Evolutionary conservation across 2,113 vertebrate genomes (phyloP), one percentile per base, ranked within the genome.

Genomic region (Nothobranchius kuhntae): DNA sequence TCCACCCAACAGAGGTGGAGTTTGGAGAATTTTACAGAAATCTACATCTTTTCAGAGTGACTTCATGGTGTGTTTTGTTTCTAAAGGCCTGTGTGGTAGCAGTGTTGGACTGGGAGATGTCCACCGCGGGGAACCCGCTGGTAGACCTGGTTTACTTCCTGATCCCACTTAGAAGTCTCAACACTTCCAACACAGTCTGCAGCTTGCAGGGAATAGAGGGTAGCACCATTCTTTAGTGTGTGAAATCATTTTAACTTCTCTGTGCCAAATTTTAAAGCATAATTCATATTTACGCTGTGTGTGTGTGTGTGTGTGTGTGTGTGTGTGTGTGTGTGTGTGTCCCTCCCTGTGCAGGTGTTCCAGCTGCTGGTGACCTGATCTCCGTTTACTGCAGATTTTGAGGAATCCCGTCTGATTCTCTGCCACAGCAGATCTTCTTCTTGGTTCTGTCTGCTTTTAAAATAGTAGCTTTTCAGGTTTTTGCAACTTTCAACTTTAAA

Each of bases 31-130:
- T 30, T 30, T 30, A 30, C 26, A 30, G 26, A 30, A 4, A 48
- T 8, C 17, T 50, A 46, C 11, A 44, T 62, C 50, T 60, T 7
- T 42, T 7, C n/a, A 9, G 14, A 14, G 26, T n/a, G 13, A 38
- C 14, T 44, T 61, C 40, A 53, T 5, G 17, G 9, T 53, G 30
- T 30, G 6, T 69, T 70, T 63, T 46, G 6, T 91, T 80, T 86
- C 62, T 17, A 85, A 66, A 91, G 96, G 92, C 94, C 35, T 93
- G 94, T 62, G 94, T 98, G 53, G 72, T 95, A 14, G 96, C 96
- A 1, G 92, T 97, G 13, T 75, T 99, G 81, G 96, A 98, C 82
- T 98, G 96, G 96, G 96, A 98, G 66, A 93, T 98, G 71, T 98
- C 97, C 7, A 98, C 96, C 71, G 86, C 93, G 36, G 96, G 96